Evolutionary conservation across 2,797 vertebrate species (phyloP).

Genomic region (Potorous gilbertii): DNA sequence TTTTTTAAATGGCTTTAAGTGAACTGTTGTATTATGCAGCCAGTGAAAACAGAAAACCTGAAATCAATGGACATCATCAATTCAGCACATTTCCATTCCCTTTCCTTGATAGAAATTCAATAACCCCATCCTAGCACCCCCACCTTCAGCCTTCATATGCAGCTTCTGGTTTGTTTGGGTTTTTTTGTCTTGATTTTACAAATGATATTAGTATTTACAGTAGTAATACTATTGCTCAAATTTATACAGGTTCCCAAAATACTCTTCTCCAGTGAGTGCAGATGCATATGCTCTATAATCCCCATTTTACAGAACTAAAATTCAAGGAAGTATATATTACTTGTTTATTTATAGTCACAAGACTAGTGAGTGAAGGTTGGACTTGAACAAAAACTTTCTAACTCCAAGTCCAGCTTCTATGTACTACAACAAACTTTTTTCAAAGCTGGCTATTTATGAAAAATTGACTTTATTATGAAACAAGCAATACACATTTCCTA

Average conservation of each 20-base stretch:
- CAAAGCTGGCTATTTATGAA: slow-evolving; percentile 72
- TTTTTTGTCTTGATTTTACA: neutral
- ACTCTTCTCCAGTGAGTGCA: neutral
- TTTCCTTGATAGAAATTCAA: slow-evolving; percentile 61
- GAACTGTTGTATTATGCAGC: slow-evolving; percentile 23
- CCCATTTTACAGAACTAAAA: neutral
- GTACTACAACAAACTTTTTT: neutral
- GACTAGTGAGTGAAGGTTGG: neutral
- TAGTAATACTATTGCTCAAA: neutral
- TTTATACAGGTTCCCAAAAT: neutral
- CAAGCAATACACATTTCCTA: slow-evolving; percentile 7
- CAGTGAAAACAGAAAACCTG: slow-evolving; percentile 39
- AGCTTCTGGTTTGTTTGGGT: slow-evolving; percentile 12
- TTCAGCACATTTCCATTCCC: slow-evolving; percentile 47
- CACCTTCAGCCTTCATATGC: slow-evolving; percentile 52
- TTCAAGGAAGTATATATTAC: neutral
- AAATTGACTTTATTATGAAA: slow-evolving; percentile 37
- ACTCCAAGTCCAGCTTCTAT: neutral
- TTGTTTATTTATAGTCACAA: neutral
- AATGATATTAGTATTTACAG: neutral
- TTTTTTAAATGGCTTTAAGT: slow-evolving; percentile 11
- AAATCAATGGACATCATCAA: slow-evolving; percentile 65
- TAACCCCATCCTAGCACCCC: slow-evolving; percentile 61
- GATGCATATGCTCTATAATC: neutral
- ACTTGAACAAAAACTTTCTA: neutral